Evolutionary conservation across 2,797 vertebrate genomes (phyloP).

Genomic region (Adelosebastes latens): DNA sequence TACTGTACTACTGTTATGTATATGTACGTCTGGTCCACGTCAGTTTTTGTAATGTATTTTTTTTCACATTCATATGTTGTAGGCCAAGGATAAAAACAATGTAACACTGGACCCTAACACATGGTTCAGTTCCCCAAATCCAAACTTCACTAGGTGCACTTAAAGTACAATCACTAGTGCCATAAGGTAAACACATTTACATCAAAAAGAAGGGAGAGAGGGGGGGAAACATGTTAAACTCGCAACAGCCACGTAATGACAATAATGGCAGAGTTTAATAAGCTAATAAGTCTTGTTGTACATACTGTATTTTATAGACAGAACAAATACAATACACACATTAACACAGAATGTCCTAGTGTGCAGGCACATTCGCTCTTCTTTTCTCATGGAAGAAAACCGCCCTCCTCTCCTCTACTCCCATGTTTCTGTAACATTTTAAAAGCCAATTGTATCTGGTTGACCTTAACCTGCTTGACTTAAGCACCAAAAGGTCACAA

Average conservation of each 20-base stretch:
- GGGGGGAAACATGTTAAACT: slow-evolving; percentile 72
- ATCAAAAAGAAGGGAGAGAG: slow-evolving; percentile 64
- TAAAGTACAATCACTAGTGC: slow-evolving; percentile 87
- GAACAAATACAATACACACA: slow-evolving; percentile 81
- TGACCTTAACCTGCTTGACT: slow-evolving; percentile 64
- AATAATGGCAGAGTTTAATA: slow-evolving; percentile 88
- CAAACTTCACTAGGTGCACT: slow-evolving; percentile 84
- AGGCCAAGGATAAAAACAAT: slow-evolving; percentile 80
- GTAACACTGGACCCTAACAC: slow-evolving; percentile 81
- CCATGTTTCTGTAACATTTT: slow-evolving; percentile 69
- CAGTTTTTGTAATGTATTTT: slow-evolving; percentile 88
- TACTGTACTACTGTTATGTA: slow-evolving; percentile 86
- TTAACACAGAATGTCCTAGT: slow-evolving; percentile 82
- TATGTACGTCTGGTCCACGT: slow-evolving; percentile 86
- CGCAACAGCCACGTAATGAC: slow-evolving; percentile 82
- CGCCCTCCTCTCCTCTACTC: slow-evolving; percentile 46
- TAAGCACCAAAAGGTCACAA: slow-evolving; percentile 84
- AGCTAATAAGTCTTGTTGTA: slow-evolving; percentile 84
- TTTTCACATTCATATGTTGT: slow-evolving; percentile 86
- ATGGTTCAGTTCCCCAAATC: slow-evolving; percentile 77
- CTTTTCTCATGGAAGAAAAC: slow-evolving; percentile 61
- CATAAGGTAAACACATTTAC: slow-evolving; percentile 81
- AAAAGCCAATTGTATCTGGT: slow-evolving; percentile 60
- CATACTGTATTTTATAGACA: slow-evolving; percentile 87
- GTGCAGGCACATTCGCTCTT: slow-evolving; percentile 74